phyloP scores from a whole-genome alignment of 2,113 vertebrate genomes.

The Archocentrus centrarchus region DNA sequence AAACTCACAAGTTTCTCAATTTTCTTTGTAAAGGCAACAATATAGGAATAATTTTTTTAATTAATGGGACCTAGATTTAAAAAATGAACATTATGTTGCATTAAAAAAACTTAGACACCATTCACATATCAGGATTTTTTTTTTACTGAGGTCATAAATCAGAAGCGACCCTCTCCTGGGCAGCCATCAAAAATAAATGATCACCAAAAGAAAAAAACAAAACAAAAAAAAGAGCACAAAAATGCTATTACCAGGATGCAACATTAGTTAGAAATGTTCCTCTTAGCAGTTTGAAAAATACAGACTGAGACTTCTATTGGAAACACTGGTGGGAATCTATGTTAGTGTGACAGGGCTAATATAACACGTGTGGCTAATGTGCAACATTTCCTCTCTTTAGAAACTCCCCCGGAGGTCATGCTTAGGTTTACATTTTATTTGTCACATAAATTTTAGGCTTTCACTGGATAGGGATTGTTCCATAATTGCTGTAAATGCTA shows the following conservation, averaged over 20 bases:
- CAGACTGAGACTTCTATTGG: neutral
- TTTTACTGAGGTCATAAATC: neutral
- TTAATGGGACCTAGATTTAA: neutral
- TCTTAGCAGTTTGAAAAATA: no score
- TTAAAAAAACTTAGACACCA: neutral
- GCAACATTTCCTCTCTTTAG: neutral
- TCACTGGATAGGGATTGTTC: constrained; percentile 22
- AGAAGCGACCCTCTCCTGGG: neutral
- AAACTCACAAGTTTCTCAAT: neutral
- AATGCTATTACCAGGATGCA: no score
- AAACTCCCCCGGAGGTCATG: constrained; percentile 26
- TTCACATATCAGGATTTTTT: neutral
- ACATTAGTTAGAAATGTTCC: no score
- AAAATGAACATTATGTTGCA: neutral
- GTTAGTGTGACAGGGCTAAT: neutral
- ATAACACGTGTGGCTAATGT: constrained; percentile 21
- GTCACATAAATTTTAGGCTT: constrained; percentile 53
- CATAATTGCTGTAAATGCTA: constrained; percentile 17
- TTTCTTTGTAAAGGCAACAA: neutral
- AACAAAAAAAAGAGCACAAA: no score
- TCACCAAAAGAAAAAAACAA: no score
- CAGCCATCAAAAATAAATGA: no score
- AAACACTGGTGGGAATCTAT: neutral
- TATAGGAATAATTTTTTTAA: neutral
- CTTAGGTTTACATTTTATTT: constrained; percentile 46